Percentiles rank a stretch among this genome's conserved stretches.
Conservation (phyloP, 2,113 vertebrate species). For the Chascanopsetta lugubris region DNA sequence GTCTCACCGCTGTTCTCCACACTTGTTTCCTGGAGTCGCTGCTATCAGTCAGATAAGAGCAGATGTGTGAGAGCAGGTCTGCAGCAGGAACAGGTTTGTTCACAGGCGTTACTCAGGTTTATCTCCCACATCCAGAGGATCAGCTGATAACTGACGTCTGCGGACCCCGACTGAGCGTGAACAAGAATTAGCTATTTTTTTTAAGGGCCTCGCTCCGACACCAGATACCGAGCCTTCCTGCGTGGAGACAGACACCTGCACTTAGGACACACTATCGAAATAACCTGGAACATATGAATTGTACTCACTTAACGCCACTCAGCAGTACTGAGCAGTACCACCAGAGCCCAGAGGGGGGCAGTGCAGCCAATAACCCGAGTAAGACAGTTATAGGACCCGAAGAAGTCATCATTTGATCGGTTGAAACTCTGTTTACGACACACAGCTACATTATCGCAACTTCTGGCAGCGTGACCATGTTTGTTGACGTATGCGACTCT, state of each 20-base stretch:
- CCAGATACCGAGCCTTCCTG: not conserved
- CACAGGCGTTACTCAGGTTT: slow-evolving; percentile 50
- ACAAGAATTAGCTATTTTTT: slow-evolving; percentile 40
- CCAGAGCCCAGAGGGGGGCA: no score
- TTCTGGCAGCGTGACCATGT: no score
- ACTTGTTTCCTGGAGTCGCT: slow-evolving; percentile 70
- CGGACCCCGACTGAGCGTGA: slow-evolving; percentile 23
- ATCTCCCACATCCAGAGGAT: slow-evolving; percentile 32
- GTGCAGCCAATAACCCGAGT: no score
- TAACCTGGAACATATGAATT: no score
- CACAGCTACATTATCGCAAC: no score
- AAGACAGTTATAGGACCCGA: no score
- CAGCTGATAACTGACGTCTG: slow-evolving; percentile 50
- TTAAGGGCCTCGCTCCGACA: not conserved
- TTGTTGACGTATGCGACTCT: no score
- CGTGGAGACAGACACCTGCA: slow-evolving; percentile 19
- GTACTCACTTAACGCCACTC: no score
- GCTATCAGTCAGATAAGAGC: slow-evolving; percentile 73
- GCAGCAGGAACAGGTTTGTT: slow-evolving; percentile 55
- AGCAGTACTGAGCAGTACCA: no score
- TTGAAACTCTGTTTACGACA: no score
- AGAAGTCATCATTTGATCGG: no score
- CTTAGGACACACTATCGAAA: not conserved
- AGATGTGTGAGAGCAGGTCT: slow-evolving; percentile 69
- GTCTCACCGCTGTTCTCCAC: slow-evolving; percentile 57